phyloP scores from a whole-genome alignment of 2,113 vertebrate genomes.

The Siniperca chuatsi region DNA sequence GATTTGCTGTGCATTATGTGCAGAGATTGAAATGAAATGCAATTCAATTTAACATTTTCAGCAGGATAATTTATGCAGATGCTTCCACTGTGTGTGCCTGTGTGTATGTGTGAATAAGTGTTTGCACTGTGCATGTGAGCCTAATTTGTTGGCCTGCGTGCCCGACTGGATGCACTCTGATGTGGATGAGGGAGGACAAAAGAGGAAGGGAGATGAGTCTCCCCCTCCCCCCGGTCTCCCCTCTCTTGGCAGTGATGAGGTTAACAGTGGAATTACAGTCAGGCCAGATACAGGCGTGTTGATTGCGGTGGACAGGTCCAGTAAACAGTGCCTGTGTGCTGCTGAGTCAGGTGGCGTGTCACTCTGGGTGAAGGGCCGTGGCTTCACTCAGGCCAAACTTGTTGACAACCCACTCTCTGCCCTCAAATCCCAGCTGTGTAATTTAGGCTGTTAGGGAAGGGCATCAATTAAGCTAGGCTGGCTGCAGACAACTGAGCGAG shows the following conservation, averaged over 20 bases:
- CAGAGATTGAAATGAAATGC: background rate
- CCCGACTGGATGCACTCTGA: slow-evolving; percentile 30
- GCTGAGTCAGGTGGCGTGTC: slow-evolving; percentile 80
- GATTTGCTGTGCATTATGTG: slow-evolving; percentile 11
- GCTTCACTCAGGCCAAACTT: slow-evolving; percentile 72
- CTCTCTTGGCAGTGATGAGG: slow-evolving; percentile 36
- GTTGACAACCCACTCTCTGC: slow-evolving; percentile 72
- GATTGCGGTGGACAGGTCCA: slow-evolving; percentile 78
- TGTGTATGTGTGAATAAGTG: background rate
- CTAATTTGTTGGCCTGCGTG: slow-evolving; percentile 22
- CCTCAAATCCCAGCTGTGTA: slow-evolving; percentile 60
- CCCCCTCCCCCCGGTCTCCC: background rate
- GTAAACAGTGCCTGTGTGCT: slow-evolving; percentile 70
- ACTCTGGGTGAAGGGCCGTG: slow-evolving; percentile 64
- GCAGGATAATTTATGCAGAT: slow-evolving; percentile 26
- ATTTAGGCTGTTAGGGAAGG: slow-evolving; percentile 71
- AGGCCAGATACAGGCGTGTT: slow-evolving; percentile 60
- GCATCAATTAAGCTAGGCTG: slow-evolving; percentile 63
- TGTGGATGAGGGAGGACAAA: slow-evolving; percentile 58
- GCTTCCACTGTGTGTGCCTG: background rate
- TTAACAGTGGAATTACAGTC: slow-evolving; percentile 56
- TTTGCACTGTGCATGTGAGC: slow-evolving; percentile 5
- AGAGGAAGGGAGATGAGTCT: background rate
- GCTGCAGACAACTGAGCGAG: slow-evolving; percentile 27
- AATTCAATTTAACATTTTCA: slow-evolving; percentile 34